Conservation (phyloP, 2,888 invertebrate species). For the Harmothoe impar region DNA sequence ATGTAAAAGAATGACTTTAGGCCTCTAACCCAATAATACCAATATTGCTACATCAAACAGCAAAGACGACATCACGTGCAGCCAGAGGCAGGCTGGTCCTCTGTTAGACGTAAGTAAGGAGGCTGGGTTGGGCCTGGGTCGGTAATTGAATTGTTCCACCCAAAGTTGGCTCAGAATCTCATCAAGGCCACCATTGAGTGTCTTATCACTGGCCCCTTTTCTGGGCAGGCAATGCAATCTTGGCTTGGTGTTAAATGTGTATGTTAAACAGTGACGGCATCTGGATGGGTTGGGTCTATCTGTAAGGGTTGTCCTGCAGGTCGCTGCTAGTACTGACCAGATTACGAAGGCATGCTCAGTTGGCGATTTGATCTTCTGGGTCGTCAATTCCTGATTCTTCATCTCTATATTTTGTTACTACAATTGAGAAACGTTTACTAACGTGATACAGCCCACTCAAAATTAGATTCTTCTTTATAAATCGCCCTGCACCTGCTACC, state of each 20-base stretch:
- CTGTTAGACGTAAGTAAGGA: neutral
- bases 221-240: neutral
- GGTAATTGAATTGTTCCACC: neutral
- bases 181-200: neutral
- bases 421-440: too few relatives aligned
- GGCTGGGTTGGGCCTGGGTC: neutral
- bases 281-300: neutral
- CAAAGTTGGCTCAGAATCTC: neutral
- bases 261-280: neutral
- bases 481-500: too few relatives aligned
- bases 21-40: neutral
- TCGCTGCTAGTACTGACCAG: too few relatives aligned
- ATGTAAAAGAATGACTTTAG: too few relatives aligned
- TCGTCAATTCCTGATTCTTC: too few relatives aligned
- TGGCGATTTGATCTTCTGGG: too few relatives aligned
- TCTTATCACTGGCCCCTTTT: neutral
- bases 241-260: neutral
- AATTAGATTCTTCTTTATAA: too few relatives aligned
- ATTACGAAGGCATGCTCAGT: too few relatives aligned
- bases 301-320: neutral
- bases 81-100: neutral
- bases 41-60: neutral
- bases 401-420: too few relatives aligned
- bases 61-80: neutral
- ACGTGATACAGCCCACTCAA: too few relatives aligned